Evolutionary conservation across 1,140 invertebrate genomes (phyloP).

Genomic region (Drosophila burlai): DNA sequence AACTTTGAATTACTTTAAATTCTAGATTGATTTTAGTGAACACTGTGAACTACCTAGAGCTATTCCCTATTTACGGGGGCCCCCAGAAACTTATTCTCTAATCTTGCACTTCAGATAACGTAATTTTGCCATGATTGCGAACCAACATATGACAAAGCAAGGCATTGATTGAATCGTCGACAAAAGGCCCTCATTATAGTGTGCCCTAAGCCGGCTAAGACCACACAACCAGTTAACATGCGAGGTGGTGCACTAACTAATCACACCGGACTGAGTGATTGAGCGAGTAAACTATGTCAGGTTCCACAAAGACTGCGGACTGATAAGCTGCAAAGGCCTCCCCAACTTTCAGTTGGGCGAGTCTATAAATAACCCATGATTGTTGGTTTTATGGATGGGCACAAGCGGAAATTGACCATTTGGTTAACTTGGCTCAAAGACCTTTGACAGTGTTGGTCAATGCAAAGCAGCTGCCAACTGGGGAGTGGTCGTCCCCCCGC

Average conservation of each 20-base stretch:
- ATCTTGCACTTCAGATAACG: conserved; percentile 15
- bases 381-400: conserved; percentile 46
- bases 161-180: not conserved
- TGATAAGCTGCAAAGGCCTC: conserved; percentile 31
- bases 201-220: conserved; percentile 9
- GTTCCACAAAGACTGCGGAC: conserved; percentile 12
- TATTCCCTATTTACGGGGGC: too few species aligned
- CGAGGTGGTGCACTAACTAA: conserved; percentile 11
- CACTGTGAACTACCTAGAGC: too few species aligned
- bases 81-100: conserved; percentile 7
- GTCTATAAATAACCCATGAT: conserved; percentile 57
- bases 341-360: conserved; percentile 3
- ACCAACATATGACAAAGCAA: conserved; percentile 3
- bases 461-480: conserved; percentile 55
- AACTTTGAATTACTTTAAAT: not conserved
- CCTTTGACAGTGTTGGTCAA: conserved; percentile 68
- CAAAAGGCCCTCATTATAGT: conserved; percentile 5
- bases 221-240: conserved; percentile 11
- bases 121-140: not conserved
- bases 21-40: not conserved
- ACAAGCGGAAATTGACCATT: conserved; percentile 74
- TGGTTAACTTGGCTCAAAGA: conserved; percentile 54
- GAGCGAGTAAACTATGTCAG: conserved; percentile 30
- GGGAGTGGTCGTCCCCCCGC: conserved; percentile 27
- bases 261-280: conserved; percentile 12